Conservation (phyloP, 2,797 vertebrate genomes). For the Helarctos malayanus region DNA sequence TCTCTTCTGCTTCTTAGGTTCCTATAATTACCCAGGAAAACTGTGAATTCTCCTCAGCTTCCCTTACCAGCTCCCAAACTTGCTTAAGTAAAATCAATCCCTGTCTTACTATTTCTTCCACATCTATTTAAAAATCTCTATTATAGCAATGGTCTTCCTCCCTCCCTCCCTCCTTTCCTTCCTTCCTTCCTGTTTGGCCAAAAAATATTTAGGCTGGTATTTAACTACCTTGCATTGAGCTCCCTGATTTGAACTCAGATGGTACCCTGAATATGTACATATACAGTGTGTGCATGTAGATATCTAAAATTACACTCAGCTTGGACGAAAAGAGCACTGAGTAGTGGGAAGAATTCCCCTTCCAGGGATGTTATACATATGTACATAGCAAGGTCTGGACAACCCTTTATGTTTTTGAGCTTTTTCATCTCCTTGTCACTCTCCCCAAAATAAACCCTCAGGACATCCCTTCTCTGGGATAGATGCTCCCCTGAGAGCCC, state of each 20-base stretch:
- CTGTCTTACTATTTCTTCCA: background rate
- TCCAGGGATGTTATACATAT: background rate
- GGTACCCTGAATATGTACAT: background rate
- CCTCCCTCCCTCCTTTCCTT: background rate
- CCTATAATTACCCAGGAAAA: background rate
- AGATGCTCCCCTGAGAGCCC: background rate
- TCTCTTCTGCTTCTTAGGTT: background rate
- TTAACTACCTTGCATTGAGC: background rate
- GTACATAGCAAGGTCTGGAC: background rate
- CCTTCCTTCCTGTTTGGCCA: background rate
- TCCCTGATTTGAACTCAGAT: background rate
- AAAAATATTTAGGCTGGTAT: background rate
- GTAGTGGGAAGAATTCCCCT: background rate
- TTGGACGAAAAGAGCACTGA: background rate
- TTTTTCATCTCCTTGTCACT: background rate
- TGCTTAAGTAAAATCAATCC: background rate
- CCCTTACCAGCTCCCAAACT: background rate
- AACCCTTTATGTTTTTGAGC: background rate
- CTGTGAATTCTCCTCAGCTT: background rate
- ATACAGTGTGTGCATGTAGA: no score
- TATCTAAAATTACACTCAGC: background rate
- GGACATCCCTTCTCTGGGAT: background rate
- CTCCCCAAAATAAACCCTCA: background rate
- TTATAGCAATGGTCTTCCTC: background rate
- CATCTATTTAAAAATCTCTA: background rate